A percentile compares a stretch with the other conserved stretches of the same genome.
These are phyloP conservation scores for Drosophila aff. DNA, from an alignment of 1,140 invertebrate species.

Conservation along the genomic window DNA sequence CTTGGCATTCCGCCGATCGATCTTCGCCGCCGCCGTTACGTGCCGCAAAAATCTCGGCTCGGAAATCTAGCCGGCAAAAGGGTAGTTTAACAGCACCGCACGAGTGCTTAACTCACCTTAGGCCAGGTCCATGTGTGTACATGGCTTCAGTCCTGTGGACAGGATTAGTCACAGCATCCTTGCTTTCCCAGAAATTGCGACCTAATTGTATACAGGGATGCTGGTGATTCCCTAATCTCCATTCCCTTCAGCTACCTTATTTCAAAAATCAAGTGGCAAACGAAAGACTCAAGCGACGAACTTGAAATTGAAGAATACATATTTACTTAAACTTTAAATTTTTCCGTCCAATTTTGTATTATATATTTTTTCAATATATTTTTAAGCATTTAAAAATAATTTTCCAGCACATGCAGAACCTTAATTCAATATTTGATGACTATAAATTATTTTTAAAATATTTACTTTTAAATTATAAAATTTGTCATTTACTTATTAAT, in stretches of 20 bases:
- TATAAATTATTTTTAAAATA: not conserved
- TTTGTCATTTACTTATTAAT: too few relatives aligned
- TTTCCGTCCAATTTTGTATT: not conserved
- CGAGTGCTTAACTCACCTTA: constrained; percentile 16
- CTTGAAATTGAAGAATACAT: not conserved
- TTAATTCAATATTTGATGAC: not conserved
- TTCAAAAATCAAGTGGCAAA: constrained; percentile 40
- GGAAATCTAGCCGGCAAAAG: constrained; percentile 11
- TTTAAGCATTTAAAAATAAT: too few relatives aligned
- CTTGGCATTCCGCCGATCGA: constrained; percentile 7
- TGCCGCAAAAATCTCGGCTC: constrained; percentile 40
- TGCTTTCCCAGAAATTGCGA: constrained; percentile 49
- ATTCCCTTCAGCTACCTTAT: constrained; percentile 15
- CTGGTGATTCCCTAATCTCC: constrained; percentile 34
- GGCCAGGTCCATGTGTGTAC: constrained; percentile 34
- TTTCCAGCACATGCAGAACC: too few relatives aligned
- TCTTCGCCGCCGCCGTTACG: constrained; percentile 45
- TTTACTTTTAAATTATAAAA: too few relatives aligned
- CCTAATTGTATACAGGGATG: constrained; percentile 38
- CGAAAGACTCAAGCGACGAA: constrained; percentile 16
- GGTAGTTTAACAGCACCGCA: constrained; percentile 24
- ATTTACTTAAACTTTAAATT: not conserved
- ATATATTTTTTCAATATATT: too few relatives aligned
- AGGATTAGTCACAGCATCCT: constrained; percentile 49
- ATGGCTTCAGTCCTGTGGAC: constrained; percentile 30